Evolutionary conservation across 2,113 vertebrate species (phyloP), one percentile per base, ranked within the genome.

Genomic region (Coptodon rendalli): DNA sequence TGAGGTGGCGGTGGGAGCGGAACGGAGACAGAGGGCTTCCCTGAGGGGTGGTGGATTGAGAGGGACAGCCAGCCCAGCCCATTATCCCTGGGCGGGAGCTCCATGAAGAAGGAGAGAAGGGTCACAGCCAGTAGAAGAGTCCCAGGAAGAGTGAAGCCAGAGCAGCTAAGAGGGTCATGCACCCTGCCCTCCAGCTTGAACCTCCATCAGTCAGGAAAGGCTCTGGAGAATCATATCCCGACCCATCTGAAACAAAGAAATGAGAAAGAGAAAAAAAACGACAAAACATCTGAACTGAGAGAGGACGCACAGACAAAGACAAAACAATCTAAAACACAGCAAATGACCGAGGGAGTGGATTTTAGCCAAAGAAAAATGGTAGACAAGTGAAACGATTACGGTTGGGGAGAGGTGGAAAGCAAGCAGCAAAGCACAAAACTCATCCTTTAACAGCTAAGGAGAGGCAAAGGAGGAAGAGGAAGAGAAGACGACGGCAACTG

Each of bases 191-290:
- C 93, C 93, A 84, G 85, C 87, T 82, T 2, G 84, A 89, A 86
- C 94, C 93, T 56, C 91, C 93, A 45, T 96, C 96, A 52, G 96
- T 97, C 93, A 97, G 94, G 91, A 97, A 97, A 31, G 96, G 96
- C 93, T 97, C 96, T 0, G 96, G 96, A 90, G 96, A 96, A 88
- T 97, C 96, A 11, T 96, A 97, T 92, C 95, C 96, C 22, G 96
- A 97, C 19, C 96, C 95, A 95, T 96, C 96, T 97, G 96, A 91
- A 96, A 96, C 84, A 81, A 22, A 95, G 22, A 92, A 52, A 80
- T 6, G 50, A 94, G 84, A 93, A 78, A 86, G 36, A 87, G 80
- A 88, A 78, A 89, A 89, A 84, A 89, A 89, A 81, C 91, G 92
- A 95, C 94, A 95, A 91, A 92, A 95, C 57, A 89, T 90, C 93